A percentile compares a stretch with the other conserved stretches of the same genome.
These are phyloP conservation scores for Drosophila limbata DNA, from an alignment of 2,888 invertebrate genomes.

Conservation along the genomic window DNA sequence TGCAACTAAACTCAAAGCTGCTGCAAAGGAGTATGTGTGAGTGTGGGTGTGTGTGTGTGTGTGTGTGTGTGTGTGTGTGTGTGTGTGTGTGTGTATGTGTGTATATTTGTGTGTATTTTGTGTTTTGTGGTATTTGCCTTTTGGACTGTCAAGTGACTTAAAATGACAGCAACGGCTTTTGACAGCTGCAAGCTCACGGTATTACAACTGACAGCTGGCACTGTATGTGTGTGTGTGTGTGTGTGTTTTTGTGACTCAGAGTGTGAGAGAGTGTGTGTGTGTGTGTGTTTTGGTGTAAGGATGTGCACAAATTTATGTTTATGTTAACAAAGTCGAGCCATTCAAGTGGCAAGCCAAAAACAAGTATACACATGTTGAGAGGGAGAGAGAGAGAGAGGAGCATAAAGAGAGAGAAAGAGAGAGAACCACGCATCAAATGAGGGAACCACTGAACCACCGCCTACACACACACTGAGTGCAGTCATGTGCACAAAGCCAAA, in stretches of 20 bases:
- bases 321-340: slow-evolving; percentile 77
- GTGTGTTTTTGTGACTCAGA: slow-evolving; percentile 7
- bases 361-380: slow-evolving; percentile 38
- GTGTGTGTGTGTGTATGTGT: not conserved
- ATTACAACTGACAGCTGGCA: slow-evolving; percentile 78
- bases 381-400: not conserved
- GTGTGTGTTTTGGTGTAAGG: slow-evolving; percentile 39
- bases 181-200: slow-evolving; percentile 73
- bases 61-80: slow-evolving; percentile 1
- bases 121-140: slow-evolving; percentile 28
- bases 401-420: not conserved
- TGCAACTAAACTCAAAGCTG: not conserved
- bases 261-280: slow-evolving; percentile 10
- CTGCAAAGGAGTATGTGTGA: not conserved
- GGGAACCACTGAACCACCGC: slow-evolving; percentile 12
- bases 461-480: slow-evolving; percentile 60
- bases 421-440: not conserved
- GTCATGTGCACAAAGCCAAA: slow-evolving; percentile 74
- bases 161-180: slow-evolving; percentile 73
- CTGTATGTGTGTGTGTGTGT: slow-evolving; percentile 10
- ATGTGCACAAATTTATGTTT: slow-evolving; percentile 72
- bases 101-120: slow-evolving; percentile 5
- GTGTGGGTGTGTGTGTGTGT: slow-evolving; percentile 19
- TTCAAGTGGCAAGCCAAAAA: slow-evolving; percentile 79
- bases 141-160: slow-evolving; percentile 70